These are phyloP conservation scores for Deilephila porcellus DNA, from an alignment of 2,888 invertebrate species.

Conservation along the genomic window DNA sequence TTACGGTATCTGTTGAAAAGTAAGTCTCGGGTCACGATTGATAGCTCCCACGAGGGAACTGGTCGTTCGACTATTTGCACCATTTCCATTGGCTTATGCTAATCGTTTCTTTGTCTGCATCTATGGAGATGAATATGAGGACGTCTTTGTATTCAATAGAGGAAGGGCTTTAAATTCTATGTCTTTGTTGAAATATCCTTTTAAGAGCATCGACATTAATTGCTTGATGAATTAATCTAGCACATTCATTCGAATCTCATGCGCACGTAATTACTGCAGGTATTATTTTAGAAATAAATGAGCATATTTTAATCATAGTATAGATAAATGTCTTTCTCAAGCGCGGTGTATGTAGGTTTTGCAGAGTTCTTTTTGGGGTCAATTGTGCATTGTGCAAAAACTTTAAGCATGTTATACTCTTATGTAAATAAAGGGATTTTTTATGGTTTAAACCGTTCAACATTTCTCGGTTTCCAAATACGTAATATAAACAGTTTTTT, in stretches of 20 bases:
- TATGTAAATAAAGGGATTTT: neutral
- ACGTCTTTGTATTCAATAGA: neutral
- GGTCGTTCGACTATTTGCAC: neutral
- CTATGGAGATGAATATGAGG: slow-evolving; percentile 21
- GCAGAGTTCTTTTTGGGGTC: neutral
- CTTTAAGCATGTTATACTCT: neutral
- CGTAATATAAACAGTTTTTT: neutral
- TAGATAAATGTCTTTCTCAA: neutral
- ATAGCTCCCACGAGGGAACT: neutral
- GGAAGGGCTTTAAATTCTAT: neutral
- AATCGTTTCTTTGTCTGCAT: neutral
- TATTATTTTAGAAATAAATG: neutral
- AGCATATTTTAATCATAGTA: neutral
- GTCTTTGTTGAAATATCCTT: neutral
- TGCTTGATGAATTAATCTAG: slow-evolving; percentile 1
- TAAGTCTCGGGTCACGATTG: slow-evolving; percentile 5
- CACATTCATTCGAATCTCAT: neutral
- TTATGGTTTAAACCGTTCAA: neutral
- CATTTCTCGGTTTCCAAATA: neutral
- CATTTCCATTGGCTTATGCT: slow-evolving; percentile 11
- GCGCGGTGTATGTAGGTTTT: neutral
- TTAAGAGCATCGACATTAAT: neutral
- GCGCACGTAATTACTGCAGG: neutral
- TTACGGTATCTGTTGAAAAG: neutral
- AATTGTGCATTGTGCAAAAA: neutral